Evolutionary conservation across 30 jellyfish, hydroid and myxozoan genomes (phyloP), one percentile per base, ranked within the genome.

Genomic region (Phacellophora camtschatica): DNA sequence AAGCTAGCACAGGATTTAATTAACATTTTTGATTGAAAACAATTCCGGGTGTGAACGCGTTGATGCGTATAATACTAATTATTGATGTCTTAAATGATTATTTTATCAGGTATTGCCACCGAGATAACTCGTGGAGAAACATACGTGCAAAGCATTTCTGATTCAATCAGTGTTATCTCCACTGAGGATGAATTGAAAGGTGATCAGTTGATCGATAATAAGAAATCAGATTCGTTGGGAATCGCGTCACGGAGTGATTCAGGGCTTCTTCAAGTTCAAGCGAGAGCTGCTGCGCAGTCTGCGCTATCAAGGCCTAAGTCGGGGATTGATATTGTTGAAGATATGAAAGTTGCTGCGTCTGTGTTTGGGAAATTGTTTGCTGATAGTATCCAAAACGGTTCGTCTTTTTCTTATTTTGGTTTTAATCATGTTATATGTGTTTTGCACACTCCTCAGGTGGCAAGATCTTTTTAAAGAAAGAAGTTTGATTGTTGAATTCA

Each of bases 251-350:
- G 88, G 45, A 75, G 78, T 56, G 63, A 82, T 62, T 80, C 91
- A 18, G 83, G 77, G 23, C 22, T 56, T n/a, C 58, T 83, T 77
- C 88, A 69, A n/a, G 82, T 66, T 54, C 87, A 70, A 51, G 83
- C 87, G 18, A 54, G 53, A 7, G 61, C 87, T 7, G 95, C 95
- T 46, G 87, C 87, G 29, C 74, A 58, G 13, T 61, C 86, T 3
- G 95, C 87, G 4, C 37, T 83, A n/a, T 50, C 95, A 25, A 36
- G 95, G 82, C 95, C 95, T 23, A 58, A 45, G 61, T 70, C 95
- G 2, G 95, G 95, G 7, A 19, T 58, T 7, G 79, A 83, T 71
- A 76, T 83, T 10, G 54, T 68, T 37, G 87, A 68, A 43, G 95
- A 83, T 27, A 70, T 83, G 95, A 83, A 83, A 45, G 46, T 61